Base-by-base conservation (phyloP, 2,113 vertebrate genomes). In the Carassius carassius region DNA sequence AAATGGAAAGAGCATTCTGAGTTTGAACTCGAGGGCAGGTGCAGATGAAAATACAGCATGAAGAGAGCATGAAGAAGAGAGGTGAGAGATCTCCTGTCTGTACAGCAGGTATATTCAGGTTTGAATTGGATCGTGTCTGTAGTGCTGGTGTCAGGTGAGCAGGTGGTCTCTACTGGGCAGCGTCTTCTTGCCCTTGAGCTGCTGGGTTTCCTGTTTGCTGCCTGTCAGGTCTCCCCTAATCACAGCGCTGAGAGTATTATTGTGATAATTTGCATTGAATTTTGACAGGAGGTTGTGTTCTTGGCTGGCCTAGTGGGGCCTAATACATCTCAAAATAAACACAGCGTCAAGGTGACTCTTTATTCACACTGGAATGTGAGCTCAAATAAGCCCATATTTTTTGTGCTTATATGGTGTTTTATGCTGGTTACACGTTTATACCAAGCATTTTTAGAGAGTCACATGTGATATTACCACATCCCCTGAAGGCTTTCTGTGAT, bases 1-100 rank as follows among this genome's bases (percentile, higher is more conserved):
- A 70, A 13, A 74, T 82, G 62, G 67, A 44, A 21, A 58, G 32
- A 41, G 67, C 47, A 54, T 70, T 81, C 44, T 32, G 81, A 8
- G 70, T 73, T 74, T 65, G 44, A 87, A 82, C 89, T 85, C 58
- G 58, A 74, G 86, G 86, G 67, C 79, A 35, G 78, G 47, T 63
- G 86, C 67, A 81, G 1, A 11, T 1, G 81, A 41, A n/a, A 82
- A 82, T 41, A 62, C 83, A 35, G 41, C 78, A 49, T 21, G 29
- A 21, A 82, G 25, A 47, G 77, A 60, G 79, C 3, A 1, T 23
- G 32, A 21, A 51, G 19, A 47, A 56, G 47, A 70, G 58, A 56
- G 84, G 60, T 82, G 82, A 76, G 54, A 84, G 35, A 82, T 23
- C 47, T 51, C 63, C 63, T 82, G 63, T 69, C 79, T 49, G 25